A percentile compares a stretch with the other conserved stretches of the same genome.
These are phyloP conservation scores for Drosophila burlai DNA, from an alignment of 1,140 invertebrate genomes.

Conservation along the genomic window DNA sequence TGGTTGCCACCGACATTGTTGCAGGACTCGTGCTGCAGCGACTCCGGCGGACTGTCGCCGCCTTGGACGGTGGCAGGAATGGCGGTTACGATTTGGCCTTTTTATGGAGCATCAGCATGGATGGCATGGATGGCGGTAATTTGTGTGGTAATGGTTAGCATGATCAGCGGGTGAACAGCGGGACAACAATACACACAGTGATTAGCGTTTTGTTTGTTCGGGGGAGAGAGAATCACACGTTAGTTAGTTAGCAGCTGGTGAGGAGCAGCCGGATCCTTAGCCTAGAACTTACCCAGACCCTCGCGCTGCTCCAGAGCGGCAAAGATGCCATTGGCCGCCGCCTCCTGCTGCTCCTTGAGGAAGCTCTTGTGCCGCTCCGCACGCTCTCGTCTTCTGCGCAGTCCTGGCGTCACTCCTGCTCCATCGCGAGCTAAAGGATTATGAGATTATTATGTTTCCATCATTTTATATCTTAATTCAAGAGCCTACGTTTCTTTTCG, in stretches of 20 bases:
- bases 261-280: slow-evolving; percentile 2
- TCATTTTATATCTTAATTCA: not conserved
- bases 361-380: slow-evolving; percentile 93
- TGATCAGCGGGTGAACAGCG: slow-evolving; percentile 74
- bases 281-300: slow-evolving; percentile 81
- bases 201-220: slow-evolving; percentile 59
- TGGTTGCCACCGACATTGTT: slow-evolving; percentile 31
- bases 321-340: slow-evolving; percentile 86
- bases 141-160: slow-evolving; percentile 60
- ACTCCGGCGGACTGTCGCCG: slow-evolving; percentile 80
- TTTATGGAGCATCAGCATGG: slow-evolving; percentile 27
- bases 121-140: slow-evolving; percentile 9
- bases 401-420: slow-evolving; percentile 90
- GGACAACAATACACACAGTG: slow-evolving; percentile 54
- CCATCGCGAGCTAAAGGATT: slow-evolving; percentile 63
- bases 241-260: slow-evolving; percentile 66
- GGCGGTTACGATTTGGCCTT: slow-evolving; percentile 84
- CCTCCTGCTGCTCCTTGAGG: slow-evolving; percentile 92
- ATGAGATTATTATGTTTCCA: not conserved
- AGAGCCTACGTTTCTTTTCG: slow-evolving; percentile 74
- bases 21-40: slow-evolving; percentile 60
- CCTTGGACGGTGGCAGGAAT: slow-evolving; percentile 79
- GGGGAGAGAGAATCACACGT: slow-evolving; percentile 69
- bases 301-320: slow-evolving; percentile 86
- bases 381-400: slow-evolving; percentile 90